Percentiles rank a stretch among this genome's conserved stretches.
These are phyloP conservation scores for Sceliomorpha sp. DNA, from an alignment of 2,888 invertebrate species.

Conservation along the genomic window DNA sequence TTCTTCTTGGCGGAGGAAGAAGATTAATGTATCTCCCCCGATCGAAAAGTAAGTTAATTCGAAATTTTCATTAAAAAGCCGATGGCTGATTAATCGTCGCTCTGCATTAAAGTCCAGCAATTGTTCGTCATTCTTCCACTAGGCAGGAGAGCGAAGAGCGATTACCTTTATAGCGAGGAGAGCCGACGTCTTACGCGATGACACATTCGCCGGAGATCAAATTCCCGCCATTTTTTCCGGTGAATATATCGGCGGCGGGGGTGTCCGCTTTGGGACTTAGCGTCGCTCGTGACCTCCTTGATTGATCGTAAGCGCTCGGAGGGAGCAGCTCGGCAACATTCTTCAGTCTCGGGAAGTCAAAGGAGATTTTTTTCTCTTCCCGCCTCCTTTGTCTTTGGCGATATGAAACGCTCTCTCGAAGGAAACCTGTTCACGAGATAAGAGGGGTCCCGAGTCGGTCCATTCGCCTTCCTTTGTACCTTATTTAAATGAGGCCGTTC, in stretches of 20 bases:
- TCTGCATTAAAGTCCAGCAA: too few relatives aligned
- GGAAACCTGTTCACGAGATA: conserved; percentile 43
- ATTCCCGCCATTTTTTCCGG: conserved; percentile 48
- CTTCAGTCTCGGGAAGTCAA: conserved; percentile 43
- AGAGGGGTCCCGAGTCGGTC: conserved; percentile 41
- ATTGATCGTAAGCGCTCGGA: conserved; percentile 49
- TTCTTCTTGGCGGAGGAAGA: too few relatives aligned
- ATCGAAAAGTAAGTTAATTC: conserved; percentile 4
- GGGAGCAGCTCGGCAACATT: conserved; percentile 44
- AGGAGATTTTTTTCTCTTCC: conserved; percentile 35
- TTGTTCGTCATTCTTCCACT: too few relatives aligned
- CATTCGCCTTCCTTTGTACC: conserved; percentile 50
- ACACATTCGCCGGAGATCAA: conserved; percentile 41
- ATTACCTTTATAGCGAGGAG: background rate
- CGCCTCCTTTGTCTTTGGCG: conserved; percentile 44
- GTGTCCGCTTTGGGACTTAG: conserved; percentile 43
- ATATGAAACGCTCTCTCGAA: conserved; percentile 35
- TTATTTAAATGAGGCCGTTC: conserved; percentile 53
- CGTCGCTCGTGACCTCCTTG: conserved; percentile 47
- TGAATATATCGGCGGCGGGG: conserved; percentile 48
- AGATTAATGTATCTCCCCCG: too few relatives aligned
- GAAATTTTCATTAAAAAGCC: background rate
- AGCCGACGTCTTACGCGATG: conserved; percentile 20
- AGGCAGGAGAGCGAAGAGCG: too few relatives aligned
- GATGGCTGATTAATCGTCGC: conserved; percentile 10